Percentiles rank a stretch among this genome's conserved stretches.
Evolutionary conservation across 2,113 vertebrate species (phyloP).

Genomic region (Psilopogon haemacephalus): DNA sequence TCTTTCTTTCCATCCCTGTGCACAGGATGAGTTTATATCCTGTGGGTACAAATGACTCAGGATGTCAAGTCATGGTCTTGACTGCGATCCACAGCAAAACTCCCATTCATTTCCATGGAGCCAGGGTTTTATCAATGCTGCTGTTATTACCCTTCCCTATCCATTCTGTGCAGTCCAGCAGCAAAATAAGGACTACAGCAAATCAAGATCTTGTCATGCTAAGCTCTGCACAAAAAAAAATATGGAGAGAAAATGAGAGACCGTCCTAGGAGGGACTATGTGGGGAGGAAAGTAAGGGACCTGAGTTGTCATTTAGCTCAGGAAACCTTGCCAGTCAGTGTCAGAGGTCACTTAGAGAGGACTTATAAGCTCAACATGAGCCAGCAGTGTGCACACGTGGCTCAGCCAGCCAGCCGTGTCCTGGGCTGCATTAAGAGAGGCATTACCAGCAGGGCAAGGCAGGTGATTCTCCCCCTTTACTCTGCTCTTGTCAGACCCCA

Average conservation of each 20-base stretch:
- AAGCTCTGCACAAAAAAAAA: neutral
- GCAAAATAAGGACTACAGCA: neutral
- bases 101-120: neutral
- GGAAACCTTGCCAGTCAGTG: neutral
- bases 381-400: too few species aligned
- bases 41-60: neutral
- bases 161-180: neutral
- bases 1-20: neutral
- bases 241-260: neutral
- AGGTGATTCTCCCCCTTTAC: too few species aligned
- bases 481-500: too few species aligned
- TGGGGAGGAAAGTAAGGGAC: neutral
- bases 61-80: neutral
- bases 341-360: too few species aligned
- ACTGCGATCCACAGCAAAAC: neutral
- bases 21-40: conserved; percentile 3
- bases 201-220: conserved; percentile 16
- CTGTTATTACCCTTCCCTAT: neutral
- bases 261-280: neutral
- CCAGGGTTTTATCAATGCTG: neutral
- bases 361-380: too few species aligned
- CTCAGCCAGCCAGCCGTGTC: too few species aligned
- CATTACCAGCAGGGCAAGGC: too few species aligned
- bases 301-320: neutral
- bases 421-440: too few species aligned